These are phyloP conservation scores for Beris morrisii DNA, from an alignment of 2,888 invertebrate species.

Conservation along the genomic window DNA sequence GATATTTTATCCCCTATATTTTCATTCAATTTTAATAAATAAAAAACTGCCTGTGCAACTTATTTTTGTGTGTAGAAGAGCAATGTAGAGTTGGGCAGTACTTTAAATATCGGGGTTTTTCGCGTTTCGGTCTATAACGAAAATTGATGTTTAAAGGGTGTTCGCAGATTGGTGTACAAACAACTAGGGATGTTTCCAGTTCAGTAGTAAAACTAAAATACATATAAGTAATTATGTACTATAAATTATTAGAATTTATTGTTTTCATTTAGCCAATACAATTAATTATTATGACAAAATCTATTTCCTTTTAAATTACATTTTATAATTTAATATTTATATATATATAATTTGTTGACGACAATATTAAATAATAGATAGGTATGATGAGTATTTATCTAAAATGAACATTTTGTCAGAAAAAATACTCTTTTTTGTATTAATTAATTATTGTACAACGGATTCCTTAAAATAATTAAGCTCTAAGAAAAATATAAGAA, in stretches of 20 bases:
- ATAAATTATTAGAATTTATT: slow-evolving; percentile 30
- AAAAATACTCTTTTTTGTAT: neutral
- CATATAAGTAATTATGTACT: slow-evolving; percentile 1
- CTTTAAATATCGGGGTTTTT: too few species aligned
- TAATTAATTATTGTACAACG: slow-evolving; percentile 15
- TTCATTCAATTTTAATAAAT: too few species aligned
- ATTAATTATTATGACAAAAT: slow-evolving; percentile 23
- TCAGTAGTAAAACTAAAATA: too few species aligned
- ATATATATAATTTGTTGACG: slow-evolving; percentile 25
- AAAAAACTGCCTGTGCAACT: too few species aligned
- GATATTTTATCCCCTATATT: too few species aligned
- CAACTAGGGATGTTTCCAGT: too few species aligned
- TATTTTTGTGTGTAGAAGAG: too few species aligned
- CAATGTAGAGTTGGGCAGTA: too few species aligned
- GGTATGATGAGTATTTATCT: neutral
- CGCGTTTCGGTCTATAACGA: too few species aligned
- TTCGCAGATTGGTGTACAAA: too few species aligned
- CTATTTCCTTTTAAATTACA: slow-evolving; percentile 4
- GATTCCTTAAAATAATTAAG: slow-evolving; percentile 20
- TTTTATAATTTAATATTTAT: slow-evolving; percentile 25
- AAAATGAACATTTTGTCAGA: too few species aligned
- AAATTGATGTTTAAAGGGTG: too few species aligned
- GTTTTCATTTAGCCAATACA: slow-evolving; percentile 21
- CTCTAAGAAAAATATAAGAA: slow-evolving; percentile 5
- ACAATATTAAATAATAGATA: slow-evolving; percentile 25